Base-by-base conservation (phyloP, 2,888 invertebrate genomes). In the Apamea anceps region DNA sequence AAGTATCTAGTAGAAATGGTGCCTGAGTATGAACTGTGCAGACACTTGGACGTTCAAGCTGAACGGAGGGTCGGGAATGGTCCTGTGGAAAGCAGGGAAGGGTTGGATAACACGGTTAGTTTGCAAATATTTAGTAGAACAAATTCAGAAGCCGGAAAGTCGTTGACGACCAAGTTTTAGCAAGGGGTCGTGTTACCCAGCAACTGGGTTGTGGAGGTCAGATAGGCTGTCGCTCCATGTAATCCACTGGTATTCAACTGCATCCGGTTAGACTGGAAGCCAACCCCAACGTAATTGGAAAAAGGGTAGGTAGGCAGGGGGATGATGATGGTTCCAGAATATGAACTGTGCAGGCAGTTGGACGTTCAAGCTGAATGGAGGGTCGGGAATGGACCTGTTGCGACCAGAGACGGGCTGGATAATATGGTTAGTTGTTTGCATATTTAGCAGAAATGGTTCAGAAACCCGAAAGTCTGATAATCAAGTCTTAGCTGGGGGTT, bases 1-100 rank as follows among this genome's bases (percentile, higher is more conserved):
- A 99, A 99, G 94, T 99, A 99, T 93, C 97, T 99, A 65, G 98
- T 99, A 25, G 99, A 99, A 94, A 98, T 98, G 89, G 98, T 99
- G 25, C 98, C 98, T 0, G 99, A 99, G 94, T 98, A 98, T 87
- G 98, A 99, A 87, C 97, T 99, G 87, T 97, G 99, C 75, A 98
- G 98, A 87, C 99, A 99, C 93, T 97, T 99, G 87, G 98, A 99
- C 93, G 96, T 94, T 0, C 95, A 95, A 71, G 93, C 93, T 0
- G 92, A 93, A 37, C 88, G 93, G 62, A 86, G 93, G n/a, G 86
- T 91, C 0, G 91, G 82, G 3, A 91, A 92, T 3, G 93, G 92
- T 15, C 91, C 90, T 0, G 84, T 91, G 0, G 93, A 93, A 0
- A 65, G 21, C 3, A 92, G 79, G 0, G 88, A 57, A 86, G 93